Percentiles rank a stretch among this genome's conserved stretches.
Evolutionary conservation across 2,113 vertebrate genomes (phyloP).

Genomic region (Gasterosteus aculeatus): DNA sequence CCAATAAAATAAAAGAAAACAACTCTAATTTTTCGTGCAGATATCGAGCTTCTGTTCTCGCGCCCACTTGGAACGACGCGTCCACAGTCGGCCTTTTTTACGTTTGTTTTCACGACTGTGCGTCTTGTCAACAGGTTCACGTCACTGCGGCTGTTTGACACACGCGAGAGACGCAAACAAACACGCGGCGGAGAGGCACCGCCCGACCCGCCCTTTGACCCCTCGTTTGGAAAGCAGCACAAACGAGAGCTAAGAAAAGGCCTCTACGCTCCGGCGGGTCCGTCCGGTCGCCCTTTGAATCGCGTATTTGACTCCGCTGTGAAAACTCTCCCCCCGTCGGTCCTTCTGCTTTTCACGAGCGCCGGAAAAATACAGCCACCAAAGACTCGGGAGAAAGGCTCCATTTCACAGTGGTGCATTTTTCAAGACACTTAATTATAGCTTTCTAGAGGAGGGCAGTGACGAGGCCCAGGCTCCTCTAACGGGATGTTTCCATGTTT

Average conservation of each 20-base stretch:
- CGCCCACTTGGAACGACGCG: slow-evolving; percentile 63
- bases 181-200: neutral
- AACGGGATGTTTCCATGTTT: slow-evolving; percentile 85
- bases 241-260: slow-evolving; percentile 38
- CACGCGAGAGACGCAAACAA: slow-evolving; percentile 11
- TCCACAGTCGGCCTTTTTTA: neutral
- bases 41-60: slow-evolving; percentile 62
- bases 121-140: slow-evolving; percentile 5
- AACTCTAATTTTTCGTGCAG: slow-evolving; percentile 43
- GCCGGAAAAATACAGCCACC: slow-evolving; percentile 78
- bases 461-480: slow-evolving; percentile 76
- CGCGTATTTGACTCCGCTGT: slow-evolving; percentile 26
- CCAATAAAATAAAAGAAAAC: slow-evolving; percentile 45
- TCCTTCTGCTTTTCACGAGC: slow-evolving; percentile 40
- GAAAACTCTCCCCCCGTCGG: slow-evolving; percentile 32
- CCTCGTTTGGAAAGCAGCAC: slow-evolving; percentile 57
- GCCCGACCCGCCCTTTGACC: slow-evolving; percentile 25
- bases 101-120: neutral
- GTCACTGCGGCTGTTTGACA: slow-evolving; percentile 14
- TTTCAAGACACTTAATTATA: slow-evolving; percentile 87
- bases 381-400: slow-evolving; percentile 79
- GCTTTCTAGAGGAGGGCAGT: slow-evolving; percentile 79
- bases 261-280: slow-evolving; percentile 14
- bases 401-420: slow-evolving; percentile 84
- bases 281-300: neutral